Percentiles rank a stretch among this genome's conserved stretches.
Conservation (phyloP, 2,113 vertebrate genomes). For the Dunckerocampus dactyliophorus region DNA sequence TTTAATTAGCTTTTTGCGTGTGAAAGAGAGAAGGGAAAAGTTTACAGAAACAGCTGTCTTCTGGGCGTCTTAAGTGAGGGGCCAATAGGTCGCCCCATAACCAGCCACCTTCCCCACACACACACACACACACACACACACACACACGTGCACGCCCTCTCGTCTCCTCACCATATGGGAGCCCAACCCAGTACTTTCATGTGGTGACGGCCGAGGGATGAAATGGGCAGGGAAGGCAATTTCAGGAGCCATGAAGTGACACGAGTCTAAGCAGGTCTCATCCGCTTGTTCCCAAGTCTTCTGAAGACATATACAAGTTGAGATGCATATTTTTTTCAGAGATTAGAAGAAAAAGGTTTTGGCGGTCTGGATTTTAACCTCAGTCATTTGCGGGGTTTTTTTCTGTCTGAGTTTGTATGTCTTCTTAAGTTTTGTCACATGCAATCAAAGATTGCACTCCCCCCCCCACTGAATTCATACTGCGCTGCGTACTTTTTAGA, state of each 20-base stretch:
- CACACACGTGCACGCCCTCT: slow-evolving; percentile 20
- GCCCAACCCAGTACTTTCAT: slow-evolving; percentile 63
- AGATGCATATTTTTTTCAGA: slow-evolving; percentile 9
- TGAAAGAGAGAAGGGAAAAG: background rate
- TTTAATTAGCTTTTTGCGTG: slow-evolving; percentile 57
- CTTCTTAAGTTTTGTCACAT: slow-evolving; percentile 55
- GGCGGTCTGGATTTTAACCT: slow-evolving; percentile 38
- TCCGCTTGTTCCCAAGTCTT: slow-evolving; percentile 42
- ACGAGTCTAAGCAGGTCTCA: slow-evolving; percentile 28
- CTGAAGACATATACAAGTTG: slow-evolving; percentile 10
- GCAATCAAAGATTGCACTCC: slow-evolving; percentile 48
- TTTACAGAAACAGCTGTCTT: slow-evolving; percentile 52
- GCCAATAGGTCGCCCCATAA: slow-evolving; percentile 42
- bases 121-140: slow-evolving; percentile 20
- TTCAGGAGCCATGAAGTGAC: slow-evolving; percentile 45
- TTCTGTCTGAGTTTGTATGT: slow-evolving; percentile 38
- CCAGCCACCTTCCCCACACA: slow-evolving; percentile 26
- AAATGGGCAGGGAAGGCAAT: slow-evolving; percentile 33
- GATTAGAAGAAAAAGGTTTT: slow-evolving; percentile 30
- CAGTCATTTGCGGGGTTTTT: slow-evolving; percentile 25
- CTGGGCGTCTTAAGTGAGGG: slow-evolving; percentile 29
- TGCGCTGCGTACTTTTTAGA: background rate
- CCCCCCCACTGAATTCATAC: too few relatives aligned
- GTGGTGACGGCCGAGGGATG: slow-evolving; percentile 46
- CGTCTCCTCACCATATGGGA: slow-evolving; percentile 58